These are phyloP conservation scores for Cercopithecus neglectus DNA, from an alignment of 2,797 vertebrate species.

Conservation along the genomic window DNA sequence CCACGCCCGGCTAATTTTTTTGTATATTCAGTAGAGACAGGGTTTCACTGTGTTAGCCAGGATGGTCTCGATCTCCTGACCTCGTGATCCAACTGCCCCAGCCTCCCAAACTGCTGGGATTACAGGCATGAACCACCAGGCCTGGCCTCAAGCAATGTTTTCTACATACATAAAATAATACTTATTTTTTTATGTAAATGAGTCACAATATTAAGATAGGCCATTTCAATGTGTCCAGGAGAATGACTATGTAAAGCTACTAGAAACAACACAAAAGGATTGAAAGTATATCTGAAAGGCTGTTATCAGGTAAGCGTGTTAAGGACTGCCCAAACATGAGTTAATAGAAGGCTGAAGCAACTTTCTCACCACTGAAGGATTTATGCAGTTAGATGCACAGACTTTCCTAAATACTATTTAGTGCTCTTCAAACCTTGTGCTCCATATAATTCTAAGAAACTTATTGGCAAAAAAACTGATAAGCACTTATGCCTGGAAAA, in stretches of 20 bases:
- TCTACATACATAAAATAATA: neutral
- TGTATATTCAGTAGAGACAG: too few species aligned
- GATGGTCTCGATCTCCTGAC: too few species aligned
- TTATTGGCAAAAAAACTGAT: neutral
- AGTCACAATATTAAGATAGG: neutral
- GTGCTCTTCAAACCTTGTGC: neutral
- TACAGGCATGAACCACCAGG: too few species aligned
- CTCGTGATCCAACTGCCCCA: too few species aligned
- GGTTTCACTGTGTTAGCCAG: too few species aligned
- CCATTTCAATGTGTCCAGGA: neutral
- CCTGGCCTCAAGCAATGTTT: neutral
- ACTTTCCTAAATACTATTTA: constrained; percentile 2
- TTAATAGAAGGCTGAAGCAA: neutral
- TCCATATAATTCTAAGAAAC: neutral
- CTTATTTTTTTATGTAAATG: neutral
- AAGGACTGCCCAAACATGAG: neutral
- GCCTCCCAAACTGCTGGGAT: too few species aligned
- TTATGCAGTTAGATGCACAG: neutral
- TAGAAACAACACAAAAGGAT: neutral
- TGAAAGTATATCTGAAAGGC: neutral
- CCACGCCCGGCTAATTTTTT: too few species aligned
- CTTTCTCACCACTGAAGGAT: neutral
- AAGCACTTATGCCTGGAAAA: neutral
- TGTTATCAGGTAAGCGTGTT: neutral
- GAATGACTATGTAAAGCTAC: neutral